Base-by-base conservation (phyloP, 1,140 invertebrate species). In the Drosophila lowei region DNA sequence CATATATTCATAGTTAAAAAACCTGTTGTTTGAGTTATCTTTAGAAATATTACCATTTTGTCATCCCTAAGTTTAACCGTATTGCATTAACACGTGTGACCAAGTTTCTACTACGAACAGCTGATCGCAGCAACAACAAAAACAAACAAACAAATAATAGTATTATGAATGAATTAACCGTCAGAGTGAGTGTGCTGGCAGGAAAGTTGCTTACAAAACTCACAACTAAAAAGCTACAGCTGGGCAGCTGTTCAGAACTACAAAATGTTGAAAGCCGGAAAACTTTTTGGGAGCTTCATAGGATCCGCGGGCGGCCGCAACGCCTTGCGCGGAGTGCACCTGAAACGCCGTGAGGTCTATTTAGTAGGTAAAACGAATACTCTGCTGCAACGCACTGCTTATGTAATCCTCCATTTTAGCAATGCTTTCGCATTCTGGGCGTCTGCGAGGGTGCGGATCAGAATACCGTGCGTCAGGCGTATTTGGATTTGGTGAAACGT, bases 401-500 rank as follows among this genome's bases (percentile, higher is more conserved):
- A 62, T 52, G 50, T 52, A 66, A 48, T 42, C 1, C 13, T 3
- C 3, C 2, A 2, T 13, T 2, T 5, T 13, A 96, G 95, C 93
- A 93, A 92, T 94, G 93, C 67, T 96, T 94, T 79, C 91, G 93
- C 76, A 91, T 94, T 9, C 91, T 97, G 7, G 94, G 94, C 54
- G 92, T 97, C 8, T 84, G 93, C 15, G 93, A 94, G 77, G 92
- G 94, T 43, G 95, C 95, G 52, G 94, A 95, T 65, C 94, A 96
- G 90, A 94, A 95, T 84, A 94, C 94, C 28, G 93, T 97, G 6
- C 92, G 95, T 65, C 79, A 93, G 46, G 94, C 96, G 34, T 98
- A 96, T 86, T 91, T 97, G 18, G 90, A 94, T 59, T 90, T 97
- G 21, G 96, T 95, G 0, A 97, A 97, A 90, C 93, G 93, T 66